Base-by-base conservation (phyloP, 2,888 invertebrate species). In the Maniola hyperantus region DNA sequence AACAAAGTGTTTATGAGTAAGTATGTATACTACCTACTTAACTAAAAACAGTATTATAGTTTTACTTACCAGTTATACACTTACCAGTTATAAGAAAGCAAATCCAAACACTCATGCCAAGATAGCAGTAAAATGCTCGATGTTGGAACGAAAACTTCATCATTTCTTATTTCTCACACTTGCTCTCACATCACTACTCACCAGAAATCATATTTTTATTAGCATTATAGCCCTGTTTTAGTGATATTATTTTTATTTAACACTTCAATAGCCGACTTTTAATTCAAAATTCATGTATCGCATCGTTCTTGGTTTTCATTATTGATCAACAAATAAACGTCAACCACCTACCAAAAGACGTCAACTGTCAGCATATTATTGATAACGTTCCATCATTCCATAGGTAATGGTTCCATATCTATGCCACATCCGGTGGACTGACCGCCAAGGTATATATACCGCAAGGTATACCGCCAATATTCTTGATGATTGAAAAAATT, bases 31-130 rank as follows among this genome's bases (percentile, higher is more conserved):
- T 15, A 11, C 11, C 20, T 20, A 8, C 48, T 20, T 8, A 20
- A 20, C 10, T 5, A 50, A 2, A 10, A 18, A 20, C 1, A 1
- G 5, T 15, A 15, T 46, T 46, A 50, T 4, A n/a, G n/a, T n/a
- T n/a, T n/a, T 44, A 46, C n/a, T 6, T 7, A 46, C 6, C 15
- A 6, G 50, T 51, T 51, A n/a, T 39, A 33, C 34, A 72, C 80
- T 87, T 84, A 95, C 95, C 96, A 76, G 95, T 96, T 71, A 97
- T 95, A 34, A 97, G 89, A 66, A 96, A 92, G 82, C 96, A 95
- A 81, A 97, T 96, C 97, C 97, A 97, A 72, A 97, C 83, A 85
- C 95, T 96, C 89, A 97, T 94, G 66, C 97, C 94, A 75, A 97
- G 89, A 81, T 97, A 97, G 88, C 97, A 97, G 80, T 97, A 96